A percentile compares a stretch with the other conserved stretches of the same genome.
These are phyloP conservation scores for Heloderma charlesbogerti DNA, from an alignment of 2,113 vertebrate genomes.

Conservation along the genomic window DNA sequence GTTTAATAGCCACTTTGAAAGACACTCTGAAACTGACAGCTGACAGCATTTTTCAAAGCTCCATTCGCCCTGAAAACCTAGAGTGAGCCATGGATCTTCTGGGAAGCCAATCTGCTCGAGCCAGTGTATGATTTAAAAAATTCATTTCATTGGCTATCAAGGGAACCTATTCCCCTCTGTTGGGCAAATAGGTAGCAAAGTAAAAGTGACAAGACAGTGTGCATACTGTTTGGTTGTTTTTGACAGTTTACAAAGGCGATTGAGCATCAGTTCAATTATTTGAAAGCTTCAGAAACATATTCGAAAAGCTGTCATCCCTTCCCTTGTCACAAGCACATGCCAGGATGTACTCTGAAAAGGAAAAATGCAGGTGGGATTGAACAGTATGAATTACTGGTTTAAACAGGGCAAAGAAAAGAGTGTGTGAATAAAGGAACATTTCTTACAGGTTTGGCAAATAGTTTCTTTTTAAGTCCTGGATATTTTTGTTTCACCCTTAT, in stretches of 20 bases:
- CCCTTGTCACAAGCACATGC: neutral
- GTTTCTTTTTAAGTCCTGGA: accelerated
- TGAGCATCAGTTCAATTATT: conserved; percentile 44
- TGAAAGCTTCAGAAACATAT: conserved; percentile 38
- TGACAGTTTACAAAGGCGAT: conserved; percentile 56
- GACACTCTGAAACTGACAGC: neutral
- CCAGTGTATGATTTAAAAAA: conserved; percentile 24
- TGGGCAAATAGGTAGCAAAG: conserved; percentile 48
- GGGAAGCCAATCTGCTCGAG: neutral
- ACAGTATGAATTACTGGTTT: neutral
- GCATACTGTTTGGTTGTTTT: conserved; percentile 3
- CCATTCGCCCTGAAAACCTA: neutral
- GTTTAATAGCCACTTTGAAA: neutral
- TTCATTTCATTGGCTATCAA: conserved; percentile 25
- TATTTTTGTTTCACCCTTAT: neutral
- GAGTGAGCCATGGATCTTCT: accelerated
- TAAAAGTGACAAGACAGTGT: conserved; percentile 42
- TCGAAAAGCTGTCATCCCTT: conserved; percentile 37
- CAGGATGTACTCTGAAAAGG: conserved; percentile 30
- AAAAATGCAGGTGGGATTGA: neutral
- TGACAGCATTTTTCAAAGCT: neutral
- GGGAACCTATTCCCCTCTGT: conserved; percentile 21
- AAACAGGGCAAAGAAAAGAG: neutral
- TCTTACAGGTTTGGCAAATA: neutral
- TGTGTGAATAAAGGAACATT: neutral